Evolutionary conservation across 2,888 invertebrate genomes (phyloP), one percentile per base, ranked within the genome.

Genomic region (Spodoptera littoralis): DNA sequence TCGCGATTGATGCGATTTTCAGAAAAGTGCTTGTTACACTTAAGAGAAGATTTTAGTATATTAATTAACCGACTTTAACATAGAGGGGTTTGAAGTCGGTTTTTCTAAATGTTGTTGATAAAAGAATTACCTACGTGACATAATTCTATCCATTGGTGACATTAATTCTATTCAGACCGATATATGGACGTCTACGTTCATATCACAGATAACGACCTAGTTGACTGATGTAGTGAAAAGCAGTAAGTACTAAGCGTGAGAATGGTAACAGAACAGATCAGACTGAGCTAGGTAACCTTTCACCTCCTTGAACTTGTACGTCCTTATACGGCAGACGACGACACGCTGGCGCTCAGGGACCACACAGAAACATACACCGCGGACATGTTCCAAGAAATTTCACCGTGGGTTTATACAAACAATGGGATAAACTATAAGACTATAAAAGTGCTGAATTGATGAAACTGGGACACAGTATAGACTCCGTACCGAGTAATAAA

Each of bases 221-320:
- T 48, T 9, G 11, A 46, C 12, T 48, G 50, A 64, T 58, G 59
- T 47, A 73, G 36, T 30, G 51, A 57, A 62, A 57, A 36, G 46
- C 8, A 62, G 49, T 73, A 68, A 76, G 68, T 24, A 63, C 73
- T 65, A 72, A 82, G 82, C 85, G 85, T 89, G 87, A 85, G 88
- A 88, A 88, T 82, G 74, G 84, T 84, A 86, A 85, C 84, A 84
- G 30, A 36, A 36, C 1, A 36, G 36, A 36, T 36, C 36, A 36
- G 36, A 36, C 73, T 76, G 73, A 81, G 77, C 81, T 75, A 65
- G 69, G 72, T 82, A 85, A 90, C 91, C 91, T 91, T 91, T 92
- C 90, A 91, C 90, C 90, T 88, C 77, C 79, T 81, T 71, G 74
- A 77, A 79, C 81, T 79, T 60, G 73, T 48, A 73, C 56, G 58